Conservation (phyloP, 2,797 vertebrate species). For the Brachyrhaphis roseni region DNA sequence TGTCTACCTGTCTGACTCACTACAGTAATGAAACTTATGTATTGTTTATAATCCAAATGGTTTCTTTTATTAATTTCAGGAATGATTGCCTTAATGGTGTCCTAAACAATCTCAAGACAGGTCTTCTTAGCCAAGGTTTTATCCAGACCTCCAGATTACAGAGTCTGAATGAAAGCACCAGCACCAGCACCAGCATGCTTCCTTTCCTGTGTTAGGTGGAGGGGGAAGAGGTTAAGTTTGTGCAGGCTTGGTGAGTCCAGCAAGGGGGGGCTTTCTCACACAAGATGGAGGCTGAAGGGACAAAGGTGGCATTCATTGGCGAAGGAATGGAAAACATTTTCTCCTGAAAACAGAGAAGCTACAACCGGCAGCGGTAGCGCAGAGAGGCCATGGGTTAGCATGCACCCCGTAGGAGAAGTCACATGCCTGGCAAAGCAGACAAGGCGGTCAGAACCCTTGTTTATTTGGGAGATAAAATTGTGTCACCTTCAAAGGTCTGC, state of each 20-base stretch:
- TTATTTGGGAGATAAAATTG: constrained; percentile 52
- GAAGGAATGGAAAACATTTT: constrained; percentile 88
- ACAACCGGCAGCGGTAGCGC: constrained; percentile 65
- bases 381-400: constrained; percentile 68
- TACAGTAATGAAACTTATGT: constrained; percentile 2
- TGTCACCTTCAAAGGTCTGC: constrained; percentile 11
- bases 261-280: constrained; percentile 73
- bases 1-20: constrained; percentile 2
- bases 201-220: constrained; percentile 79
- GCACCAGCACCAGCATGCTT: constrained; percentile 69
- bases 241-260: constrained; percentile 74
- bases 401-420: constrained; percentile 51
- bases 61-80: constrained; percentile 17
- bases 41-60: constrained; percentile 7
- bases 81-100: constrained; percentile 21
- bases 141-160: constrained; percentile 66
- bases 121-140: constrained; percentile 46
- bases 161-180: constrained; percentile 75
- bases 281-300: constrained; percentile 82
- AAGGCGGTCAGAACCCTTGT: constrained; percentile 24
- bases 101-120: constrained; percentile 21
- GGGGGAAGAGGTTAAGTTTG: constrained; percentile 82
- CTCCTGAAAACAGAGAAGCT: constrained; percentile 81
- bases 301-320: constrained; percentile 88
- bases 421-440: constrained; percentile 36